phyloP scores from a whole-genome alignment of 2,888 invertebrate genomes.

The Cryptophagus acutangulus region DNA sequence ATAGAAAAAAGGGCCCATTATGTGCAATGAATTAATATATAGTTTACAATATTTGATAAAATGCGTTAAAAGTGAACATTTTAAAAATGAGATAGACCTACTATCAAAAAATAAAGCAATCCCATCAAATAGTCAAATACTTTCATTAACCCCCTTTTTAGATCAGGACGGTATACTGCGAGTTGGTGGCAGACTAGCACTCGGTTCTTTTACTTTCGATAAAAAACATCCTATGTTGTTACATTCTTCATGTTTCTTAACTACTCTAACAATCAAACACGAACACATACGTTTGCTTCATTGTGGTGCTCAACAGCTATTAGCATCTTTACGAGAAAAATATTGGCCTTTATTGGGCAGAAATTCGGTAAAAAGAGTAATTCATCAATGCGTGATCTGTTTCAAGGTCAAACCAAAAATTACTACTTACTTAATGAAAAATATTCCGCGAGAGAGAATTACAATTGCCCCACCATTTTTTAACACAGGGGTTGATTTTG shows the following conservation, averaged over 20 bases:
- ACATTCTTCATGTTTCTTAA: conserved; percentile 4
- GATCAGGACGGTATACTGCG: conserved; percentile 10
- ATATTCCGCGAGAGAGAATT: conserved; percentile 5
- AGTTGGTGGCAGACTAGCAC: conserved; percentile 13
- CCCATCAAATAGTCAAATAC: conserved; percentile 4
- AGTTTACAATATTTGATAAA: no score
- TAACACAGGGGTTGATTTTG: conserved; percentile 8
- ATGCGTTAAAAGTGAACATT: no score
- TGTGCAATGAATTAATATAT: no score
- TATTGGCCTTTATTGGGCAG: conserved; percentile 10
- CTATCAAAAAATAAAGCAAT: no score
- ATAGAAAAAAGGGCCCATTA: no score
- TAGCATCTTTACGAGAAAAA: conserved; percentile 7
- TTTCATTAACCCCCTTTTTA: conserved; percentile 14
- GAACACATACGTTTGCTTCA: conserved; percentile 11
- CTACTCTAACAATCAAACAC: conserved; percentile 4
- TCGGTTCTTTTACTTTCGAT: conserved; percentile 5
- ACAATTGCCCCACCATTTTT: conserved; percentile 5
- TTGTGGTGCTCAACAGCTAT: conserved; percentile 6
- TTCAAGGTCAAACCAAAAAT: conserved; percentile 9
- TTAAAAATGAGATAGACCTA: no score
- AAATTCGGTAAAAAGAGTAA: conserved; percentile 3
- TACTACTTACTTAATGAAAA: conserved; percentile 2
- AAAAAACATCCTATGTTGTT: conserved; percentile 16
- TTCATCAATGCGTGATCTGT: conserved; percentile 8